phyloP scores from a whole-genome alignment of 2,113 vertebrate species.

The Ginglymostoma cirratum region DNA sequence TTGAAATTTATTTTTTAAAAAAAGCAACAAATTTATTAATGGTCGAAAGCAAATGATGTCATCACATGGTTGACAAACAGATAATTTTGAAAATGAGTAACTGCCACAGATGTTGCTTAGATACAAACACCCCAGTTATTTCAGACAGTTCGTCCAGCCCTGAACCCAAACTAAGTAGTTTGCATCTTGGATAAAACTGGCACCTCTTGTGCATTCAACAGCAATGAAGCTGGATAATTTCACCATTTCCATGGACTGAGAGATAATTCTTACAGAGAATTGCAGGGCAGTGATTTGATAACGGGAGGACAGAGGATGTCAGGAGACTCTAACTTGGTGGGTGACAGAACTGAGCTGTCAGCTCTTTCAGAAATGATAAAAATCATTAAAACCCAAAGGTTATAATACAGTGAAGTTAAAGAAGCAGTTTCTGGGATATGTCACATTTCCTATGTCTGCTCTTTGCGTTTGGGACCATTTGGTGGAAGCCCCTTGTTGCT shows the following conservation, averaged over 20 bases:
- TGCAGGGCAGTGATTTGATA: background rate
- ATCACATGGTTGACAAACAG: background rate
- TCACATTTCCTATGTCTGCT: background rate
- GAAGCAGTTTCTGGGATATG: background rate
- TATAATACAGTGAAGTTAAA: background rate
- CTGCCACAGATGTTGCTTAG: background rate
- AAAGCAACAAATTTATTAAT: background rate
- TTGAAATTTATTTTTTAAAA: background rate
- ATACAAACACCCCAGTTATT: background rate
- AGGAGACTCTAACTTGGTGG: background rate
- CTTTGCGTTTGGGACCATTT: background rate
- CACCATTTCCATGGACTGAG: background rate
- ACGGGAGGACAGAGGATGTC: background rate
- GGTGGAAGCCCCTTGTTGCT: background rate
- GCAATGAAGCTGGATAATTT: background rate
- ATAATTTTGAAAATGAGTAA: background rate
- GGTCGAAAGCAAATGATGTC: background rate
- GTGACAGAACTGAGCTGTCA: background rate
- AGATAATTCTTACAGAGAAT: background rate
- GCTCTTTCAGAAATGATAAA: background rate
- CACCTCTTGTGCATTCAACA: background rate
- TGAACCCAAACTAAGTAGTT: background rate
- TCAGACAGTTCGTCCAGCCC: background rate
- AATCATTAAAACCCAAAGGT: background rate
- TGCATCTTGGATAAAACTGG: background rate